Conservation (phyloP, 1,140 invertebrate species). For the Sminthurides bifidus region DNA sequence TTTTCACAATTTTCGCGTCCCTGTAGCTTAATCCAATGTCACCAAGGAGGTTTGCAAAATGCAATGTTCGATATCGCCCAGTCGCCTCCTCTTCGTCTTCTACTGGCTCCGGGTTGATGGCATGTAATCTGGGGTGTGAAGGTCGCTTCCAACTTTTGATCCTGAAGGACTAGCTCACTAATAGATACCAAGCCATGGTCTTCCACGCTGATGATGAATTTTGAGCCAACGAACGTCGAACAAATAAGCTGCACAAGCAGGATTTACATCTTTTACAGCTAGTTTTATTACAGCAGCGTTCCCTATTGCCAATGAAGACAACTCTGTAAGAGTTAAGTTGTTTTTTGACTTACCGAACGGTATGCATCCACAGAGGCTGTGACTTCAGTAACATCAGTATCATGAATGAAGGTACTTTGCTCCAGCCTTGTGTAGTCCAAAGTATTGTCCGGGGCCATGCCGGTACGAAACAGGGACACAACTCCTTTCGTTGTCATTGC, state of each 20-base stretch:
- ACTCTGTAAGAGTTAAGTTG: background rate
- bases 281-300: no score
- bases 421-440: background rate
- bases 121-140: no score
- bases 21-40: background rate
- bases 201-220: background rate
- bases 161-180: background rate
- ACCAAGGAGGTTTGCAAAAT: background rate
- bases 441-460: background rate
- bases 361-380: background rate
- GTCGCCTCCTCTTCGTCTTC: background rate
- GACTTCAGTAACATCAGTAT: background rate
- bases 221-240: no score
- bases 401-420: background rate
- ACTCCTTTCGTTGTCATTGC: background rate
- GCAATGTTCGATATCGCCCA: background rate
- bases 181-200: background rate
- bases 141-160: background rate
- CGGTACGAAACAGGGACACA: background rate
- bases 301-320: background rate
- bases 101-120: background rate
- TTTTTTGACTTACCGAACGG: background rate
- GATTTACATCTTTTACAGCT: no score
- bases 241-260: no score
- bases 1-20: slow-evolving; percentile 3